Evolutionary conservation across 2,888 invertebrate species (phyloP).

Genomic region (Baccha elongata): DNA sequence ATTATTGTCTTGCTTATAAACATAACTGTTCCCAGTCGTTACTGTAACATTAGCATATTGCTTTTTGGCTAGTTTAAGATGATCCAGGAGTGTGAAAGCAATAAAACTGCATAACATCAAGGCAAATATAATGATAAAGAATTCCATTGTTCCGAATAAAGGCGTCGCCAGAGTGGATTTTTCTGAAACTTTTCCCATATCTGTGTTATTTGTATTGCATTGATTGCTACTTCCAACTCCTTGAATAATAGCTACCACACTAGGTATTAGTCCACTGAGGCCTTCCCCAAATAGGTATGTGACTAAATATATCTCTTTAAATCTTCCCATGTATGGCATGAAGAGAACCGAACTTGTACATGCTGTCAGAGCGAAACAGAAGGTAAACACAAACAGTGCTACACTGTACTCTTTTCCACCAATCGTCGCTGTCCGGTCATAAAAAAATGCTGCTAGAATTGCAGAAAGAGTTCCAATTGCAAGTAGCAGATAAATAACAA

Average conservation of each 20-base stretch:
- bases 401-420: slow-evolving; percentile 84
- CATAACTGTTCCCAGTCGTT: slow-evolving; percentile 80
- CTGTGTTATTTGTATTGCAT: slow-evolving; percentile 82
- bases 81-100: slow-evolving; percentile 86
- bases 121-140: slow-evolving; percentile 86
- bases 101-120: slow-evolving; percentile 86
- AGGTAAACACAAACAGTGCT: slow-evolving; percentile 85
- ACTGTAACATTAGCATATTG: slow-evolving; percentile 80
- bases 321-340: slow-evolving; percentile 91
- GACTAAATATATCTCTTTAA: slow-evolving; percentile 88
- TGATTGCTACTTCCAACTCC: slow-evolving; percentile 87
- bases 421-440: slow-evolving; percentile 84
- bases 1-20: slow-evolving; percentile 75
- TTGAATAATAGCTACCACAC: slow-evolving; percentile 89
- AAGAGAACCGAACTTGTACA: slow-evolving; percentile 94
- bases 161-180: slow-evolving; percentile 82
- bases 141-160: slow-evolving; percentile 86
- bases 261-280: slow-evolving; percentile 91
- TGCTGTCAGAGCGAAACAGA: slow-evolving; percentile 86
- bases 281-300: slow-evolving; percentile 93
- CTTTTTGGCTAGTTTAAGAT: slow-evolving; percentile 77
- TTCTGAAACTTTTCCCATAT: slow-evolving; percentile 80
- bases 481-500: slow-evolving; percentile 84
- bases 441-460: slow-evolving; percentile 85
- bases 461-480: slow-evolving; percentile 84